Percentiles rank a stretch among this genome's conserved stretches.
These are phyloP conservation scores for Luperina testacea DNA, from an alignment of 2,888 invertebrate species.

Conservation along the genomic window DNA sequence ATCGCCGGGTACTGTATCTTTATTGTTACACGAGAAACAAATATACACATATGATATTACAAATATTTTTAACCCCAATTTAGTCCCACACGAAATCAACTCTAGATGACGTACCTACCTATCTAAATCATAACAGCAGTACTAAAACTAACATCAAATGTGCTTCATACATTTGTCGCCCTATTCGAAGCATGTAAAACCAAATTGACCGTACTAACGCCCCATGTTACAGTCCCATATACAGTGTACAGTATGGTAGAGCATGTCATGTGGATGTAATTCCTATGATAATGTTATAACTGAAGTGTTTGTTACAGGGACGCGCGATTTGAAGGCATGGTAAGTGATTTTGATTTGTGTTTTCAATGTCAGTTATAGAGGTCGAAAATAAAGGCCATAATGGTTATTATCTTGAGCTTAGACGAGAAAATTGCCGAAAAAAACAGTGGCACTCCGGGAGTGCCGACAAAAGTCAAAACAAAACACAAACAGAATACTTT, in stretches of 20 bases:
- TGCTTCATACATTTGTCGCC: constrained; percentile 24
- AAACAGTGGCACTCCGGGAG: too few species aligned
- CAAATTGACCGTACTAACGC: constrained; percentile 55
- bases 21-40: not conserved
- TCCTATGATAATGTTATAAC: constrained; percentile 73
- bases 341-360: constrained; percentile 63
- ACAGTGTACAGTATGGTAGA: constrained; percentile 20
- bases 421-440: not conserved
- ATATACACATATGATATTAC: not conserved
- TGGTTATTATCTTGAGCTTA: too few species aligned
- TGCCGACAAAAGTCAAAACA: too few species aligned
- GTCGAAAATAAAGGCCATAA: too few species aligned
- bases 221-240: constrained; percentile 41
- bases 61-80: not conserved
- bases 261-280: constrained; percentile 54
- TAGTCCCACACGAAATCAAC: constrained; percentile 6
- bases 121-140: constrained; percentile 1
- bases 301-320: constrained; percentile 71
- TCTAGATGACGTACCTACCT: constrained; percentile 31
- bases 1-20: not conserved
- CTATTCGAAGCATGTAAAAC: constrained; percentile 52
- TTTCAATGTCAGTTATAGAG: constrained; percentile 34
- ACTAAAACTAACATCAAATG: constrained; percentile 29
- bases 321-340: constrained; percentile 65
- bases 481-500: too few species aligned